A percentile compares a stretch with the other conserved stretches of the same genome.
phyloP scores from a whole-genome alignment of 2,888 invertebrate genomes.

The Yponomeuta malinellus region DNA sequence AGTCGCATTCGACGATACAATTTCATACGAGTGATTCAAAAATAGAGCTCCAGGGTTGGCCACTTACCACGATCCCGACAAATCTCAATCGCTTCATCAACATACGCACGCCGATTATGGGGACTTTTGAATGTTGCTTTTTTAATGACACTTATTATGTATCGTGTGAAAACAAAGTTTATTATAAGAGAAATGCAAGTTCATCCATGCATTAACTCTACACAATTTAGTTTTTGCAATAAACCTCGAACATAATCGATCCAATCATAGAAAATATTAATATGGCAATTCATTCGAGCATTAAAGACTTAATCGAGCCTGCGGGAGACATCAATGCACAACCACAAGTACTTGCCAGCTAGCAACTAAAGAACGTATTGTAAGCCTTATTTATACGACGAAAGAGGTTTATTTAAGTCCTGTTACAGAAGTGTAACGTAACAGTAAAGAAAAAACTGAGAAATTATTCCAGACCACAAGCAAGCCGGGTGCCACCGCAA shows the following conservation, averaged over 20 bases:
- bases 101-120: too few species aligned
- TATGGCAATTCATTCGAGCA: neutral
- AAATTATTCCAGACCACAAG: conserved; percentile 12
- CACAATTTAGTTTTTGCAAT: neutral
- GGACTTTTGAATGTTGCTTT: neutral
- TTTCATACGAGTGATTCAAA: too few species aligned
- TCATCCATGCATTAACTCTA: neutral
- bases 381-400: neutral
- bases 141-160: neutral
- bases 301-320: neutral
- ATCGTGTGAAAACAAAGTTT: neutral
- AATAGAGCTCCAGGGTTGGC: too few species aligned
- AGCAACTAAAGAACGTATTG: neutral
- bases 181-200: neutral
- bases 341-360: neutral
- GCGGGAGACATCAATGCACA: neutral
- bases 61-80: too few species aligned
- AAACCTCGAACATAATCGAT: neutral
- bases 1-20: too few species aligned
- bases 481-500: conserved; percentile 8
- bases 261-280: neutral
- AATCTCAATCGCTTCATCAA: too few species aligned
- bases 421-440: neutral
- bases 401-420: neutral
- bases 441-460: conserved; percentile 8